Evolutionary conservation across 1,140 invertebrate genomes (phyloP).

Genomic region (Drosophila cardini): DNA sequence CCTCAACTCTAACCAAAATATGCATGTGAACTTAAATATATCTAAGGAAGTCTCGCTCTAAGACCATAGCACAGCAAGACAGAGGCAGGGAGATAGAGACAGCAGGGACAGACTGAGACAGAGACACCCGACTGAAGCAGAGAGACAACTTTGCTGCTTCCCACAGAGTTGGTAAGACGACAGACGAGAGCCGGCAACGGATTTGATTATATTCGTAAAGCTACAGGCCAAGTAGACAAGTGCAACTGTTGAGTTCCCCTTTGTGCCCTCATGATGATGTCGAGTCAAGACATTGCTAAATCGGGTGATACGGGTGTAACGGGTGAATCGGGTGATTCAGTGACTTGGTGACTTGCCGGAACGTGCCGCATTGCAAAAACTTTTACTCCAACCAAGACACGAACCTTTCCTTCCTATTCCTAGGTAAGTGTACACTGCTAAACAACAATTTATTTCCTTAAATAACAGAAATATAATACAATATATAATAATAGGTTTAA

Average conservation of each 20-base stretch:
- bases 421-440: no score
- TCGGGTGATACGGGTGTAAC: background rate
- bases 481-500: no score
- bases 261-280: constrained; percentile 3
- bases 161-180: constrained; percentile 16
- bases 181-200: constrained; percentile 22
- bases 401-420: constrained; percentile 43
- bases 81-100: no score
- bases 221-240: constrained; percentile 55
- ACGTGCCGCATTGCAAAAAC: constrained; percentile 23
- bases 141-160: constrained; percentile 43
- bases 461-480: no score
- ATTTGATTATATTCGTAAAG: constrained; percentile 67
- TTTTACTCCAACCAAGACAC: constrained; percentile 36
- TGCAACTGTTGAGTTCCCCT: constrained; percentile 46
- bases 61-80: background rate
- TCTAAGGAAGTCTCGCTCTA: constrained; percentile 11
- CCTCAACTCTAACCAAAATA: background rate
- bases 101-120: no score
- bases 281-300: background rate
- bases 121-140: constrained; percentile 30
- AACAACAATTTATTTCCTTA: no score
- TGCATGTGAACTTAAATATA: constrained; percentile 11
- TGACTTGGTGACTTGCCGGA: constrained; percentile 1
- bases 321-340: background rate